phyloP scores from a whole-genome alignment of 2,797 vertebrate genomes.

The Sebastes diaconus region DNA sequence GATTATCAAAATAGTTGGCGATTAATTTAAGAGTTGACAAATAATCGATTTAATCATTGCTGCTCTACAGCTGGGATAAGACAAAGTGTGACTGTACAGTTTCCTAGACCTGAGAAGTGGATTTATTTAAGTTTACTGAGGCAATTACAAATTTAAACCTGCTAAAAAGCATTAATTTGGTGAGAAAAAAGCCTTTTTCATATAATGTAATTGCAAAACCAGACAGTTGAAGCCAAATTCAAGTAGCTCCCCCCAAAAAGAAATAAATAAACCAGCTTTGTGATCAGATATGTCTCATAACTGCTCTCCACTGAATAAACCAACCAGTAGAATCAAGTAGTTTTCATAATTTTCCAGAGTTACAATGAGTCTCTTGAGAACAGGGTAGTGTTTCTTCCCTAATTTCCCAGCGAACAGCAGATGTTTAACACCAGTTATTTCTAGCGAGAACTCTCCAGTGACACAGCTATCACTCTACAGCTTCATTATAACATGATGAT shows the following conservation, averaged over 20 bases:
- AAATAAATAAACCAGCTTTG: neutral
- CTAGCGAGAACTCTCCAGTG: neutral
- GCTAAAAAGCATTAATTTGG: neutral
- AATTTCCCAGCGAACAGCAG: neutral
- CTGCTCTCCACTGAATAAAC: neutral
- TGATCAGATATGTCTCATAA: neutral
- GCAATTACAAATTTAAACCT: neutral
- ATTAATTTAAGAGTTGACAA: too few species aligned
- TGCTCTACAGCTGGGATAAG: too few species aligned
- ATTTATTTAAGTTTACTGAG: neutral
- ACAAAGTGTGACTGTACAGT: too few species aligned
- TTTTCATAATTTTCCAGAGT: neutral
- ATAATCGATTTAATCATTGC: rapidly evolving
- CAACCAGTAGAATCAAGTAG: neutral
- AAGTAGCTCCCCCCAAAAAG: neutral
- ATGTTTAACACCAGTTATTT: neutral
- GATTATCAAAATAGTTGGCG: too few species aligned
- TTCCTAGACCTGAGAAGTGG: too few species aligned
- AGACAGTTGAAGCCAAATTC: neutral
- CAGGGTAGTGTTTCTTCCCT: slow-evolving; percentile 6
- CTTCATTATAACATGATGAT: neutral
- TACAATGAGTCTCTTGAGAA: neutral
- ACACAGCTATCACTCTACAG: neutral
- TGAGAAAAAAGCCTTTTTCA: neutral
- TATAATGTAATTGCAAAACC: neutral